phyloP scores from a whole-genome alignment of 2,797 vertebrate genomes.

The Buphagus erythrorhynchus region DNA sequence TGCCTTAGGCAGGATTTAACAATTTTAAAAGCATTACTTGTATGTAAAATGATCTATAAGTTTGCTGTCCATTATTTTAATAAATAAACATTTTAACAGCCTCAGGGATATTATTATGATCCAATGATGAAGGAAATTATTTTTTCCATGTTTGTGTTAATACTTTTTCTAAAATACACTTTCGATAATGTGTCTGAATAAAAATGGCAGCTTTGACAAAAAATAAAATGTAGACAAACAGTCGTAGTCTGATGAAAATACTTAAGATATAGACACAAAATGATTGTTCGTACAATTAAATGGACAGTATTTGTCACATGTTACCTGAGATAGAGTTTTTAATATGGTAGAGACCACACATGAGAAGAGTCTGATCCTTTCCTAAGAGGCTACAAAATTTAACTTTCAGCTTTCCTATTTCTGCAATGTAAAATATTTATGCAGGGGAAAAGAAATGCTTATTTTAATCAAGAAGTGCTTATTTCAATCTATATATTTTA shows the following conservation, averaged over 20 bases:
- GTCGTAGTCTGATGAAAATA: neutral
- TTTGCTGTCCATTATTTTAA: neutral
- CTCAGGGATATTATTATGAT: neutral
- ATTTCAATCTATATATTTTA: neutral
- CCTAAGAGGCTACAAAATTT: neutral
- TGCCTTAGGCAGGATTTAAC: neutral
- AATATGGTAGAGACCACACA: neutral
- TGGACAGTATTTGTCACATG: neutral
- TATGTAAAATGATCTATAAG: neutral
- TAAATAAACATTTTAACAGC: neutral
- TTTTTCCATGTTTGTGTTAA: neutral
- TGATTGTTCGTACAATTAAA: neutral
- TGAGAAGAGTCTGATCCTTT: neutral
- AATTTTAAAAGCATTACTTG: neutral
- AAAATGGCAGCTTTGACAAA: neutral
- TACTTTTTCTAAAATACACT: neutral
- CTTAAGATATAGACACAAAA: neutral
- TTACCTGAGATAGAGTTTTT: neutral
- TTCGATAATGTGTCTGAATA: neutral
- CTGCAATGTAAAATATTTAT: neutral
- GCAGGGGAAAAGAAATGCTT: neutral
- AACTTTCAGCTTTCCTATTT: neutral
- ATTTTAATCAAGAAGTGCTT: neutral
- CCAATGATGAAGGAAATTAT: neutral
- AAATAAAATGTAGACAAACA: neutral